Base-by-base conservation (phyloP, 2,888 invertebrate species). In the Cistogaster globosa region DNA sequence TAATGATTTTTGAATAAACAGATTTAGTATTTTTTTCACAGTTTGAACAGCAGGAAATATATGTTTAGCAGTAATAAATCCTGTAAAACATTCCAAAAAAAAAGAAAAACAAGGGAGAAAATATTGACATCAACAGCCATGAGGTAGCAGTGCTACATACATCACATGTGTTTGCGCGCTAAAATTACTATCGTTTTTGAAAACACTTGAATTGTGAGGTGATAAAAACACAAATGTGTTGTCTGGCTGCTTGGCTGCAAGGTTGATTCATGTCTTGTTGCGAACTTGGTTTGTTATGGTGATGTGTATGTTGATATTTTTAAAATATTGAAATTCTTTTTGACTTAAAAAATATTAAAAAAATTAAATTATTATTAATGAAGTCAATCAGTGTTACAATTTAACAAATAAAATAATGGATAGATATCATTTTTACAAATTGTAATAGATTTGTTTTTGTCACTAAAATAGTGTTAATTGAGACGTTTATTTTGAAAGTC, bases 41-140 rank as follows among this genome's bases (percentile, higher is more conserved):
- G 78, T 82, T 82, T 75, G 78, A 80, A 75, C 82, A 85, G 85
- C 85, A 85, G 85, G 85, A 85, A 85, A 82, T 81, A 85, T 82
- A 78, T 85, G 74, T 85, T 85, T 81, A 78, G 72, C 69, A 74
- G 63, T 69, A 85, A 85, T 85, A 81, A 85, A 85, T 85, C 84
- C 78, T 75, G 77, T 81, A 51, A 60, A 81, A 85, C 58, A 81
- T 71, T 22, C 51, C 36, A 63, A 45, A 81, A 16, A 26, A 26
- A 26, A 26, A 26, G 4, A 26, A 26, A 57, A 38, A 42, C 42
- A 42, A 6, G 12, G 42, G 7, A 76, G 62, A 32, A 53, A 65
- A 68, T 53, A 84, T 38, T 45, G 60, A 76, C 58, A 72, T n/a
- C 32, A 48, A 60, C 63, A 76, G n/a, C 45, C 58, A 42, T n/a